Percentiles rank a stretch among this genome's conserved stretches.
Evolutionary conservation across 2,113 vertebrate genomes (phyloP).

Genomic region (Hylia prasina): DNA sequence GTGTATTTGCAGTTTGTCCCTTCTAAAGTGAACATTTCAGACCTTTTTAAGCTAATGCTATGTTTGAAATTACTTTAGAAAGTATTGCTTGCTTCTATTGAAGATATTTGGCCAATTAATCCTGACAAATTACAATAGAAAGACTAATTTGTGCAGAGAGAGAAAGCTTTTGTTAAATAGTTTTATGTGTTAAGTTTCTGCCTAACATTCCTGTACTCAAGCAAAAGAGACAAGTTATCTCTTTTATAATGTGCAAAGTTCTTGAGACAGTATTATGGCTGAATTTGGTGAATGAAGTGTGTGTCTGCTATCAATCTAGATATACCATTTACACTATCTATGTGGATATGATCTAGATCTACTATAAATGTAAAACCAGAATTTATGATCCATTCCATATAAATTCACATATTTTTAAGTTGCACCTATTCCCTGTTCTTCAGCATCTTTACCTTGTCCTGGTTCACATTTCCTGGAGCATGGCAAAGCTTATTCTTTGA

Average conservation of each 20-base stretch:
- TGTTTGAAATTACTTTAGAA: not conserved
- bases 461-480: accelerated
- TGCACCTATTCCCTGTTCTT: not conserved
- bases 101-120: not conserved
- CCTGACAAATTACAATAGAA: not conserved
- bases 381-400: not conserved
- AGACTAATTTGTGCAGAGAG: not conserved
- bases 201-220: not conserved
- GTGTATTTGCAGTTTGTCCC: not conserved
- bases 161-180: not conserved
- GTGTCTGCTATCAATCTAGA: not conserved
- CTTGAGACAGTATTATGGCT: not conserved
- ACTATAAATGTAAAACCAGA: not conserved
- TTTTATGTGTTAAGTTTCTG: not conserved
- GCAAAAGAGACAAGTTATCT: not conserved
- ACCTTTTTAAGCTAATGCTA: not conserved
- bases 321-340: too few relatives aligned
- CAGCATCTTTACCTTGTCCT: not conserved
- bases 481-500: not conserved
- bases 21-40: not conserved
- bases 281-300: not conserved
- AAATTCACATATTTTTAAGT: not conserved
- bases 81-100: not conserved
- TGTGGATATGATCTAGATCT: not conserved
- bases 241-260: not conserved